Evolutionary conservation across 2,797 vertebrate species (phyloP), one percentile per base, ranked within the genome.

Genomic region (Notolepis coatsorum): DNA sequence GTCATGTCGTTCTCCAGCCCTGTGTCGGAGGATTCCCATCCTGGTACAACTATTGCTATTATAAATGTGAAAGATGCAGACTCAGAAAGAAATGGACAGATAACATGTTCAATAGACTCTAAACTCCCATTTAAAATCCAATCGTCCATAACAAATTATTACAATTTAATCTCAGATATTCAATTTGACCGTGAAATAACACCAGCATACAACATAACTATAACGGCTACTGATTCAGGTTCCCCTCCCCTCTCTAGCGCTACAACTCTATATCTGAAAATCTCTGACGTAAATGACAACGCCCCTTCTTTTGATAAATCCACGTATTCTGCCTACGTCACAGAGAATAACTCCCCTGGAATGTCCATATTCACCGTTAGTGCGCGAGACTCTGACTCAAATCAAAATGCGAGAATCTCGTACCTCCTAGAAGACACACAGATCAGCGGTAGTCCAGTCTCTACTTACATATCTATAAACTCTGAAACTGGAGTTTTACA

Each of bases 281-380:
- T 95, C 49, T 74, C 79, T 4, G 92, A 94, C 7, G 80, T 92
- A 2, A 94, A 94, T 65, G 93, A 94, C 65, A 94, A 93, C 35
- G 71, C 86, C 0, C 92, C 92, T 0, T 7, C 80, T 10, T 94
- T 93, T 76, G 57, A 75, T 66, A 50, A 75, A 0, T 49, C n/a
- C 12, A 51, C 27, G n/a, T 92, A 93, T 38, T 79, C 80, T 4
- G 74, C 78, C 0, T 27, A 18, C 81, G 38, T 92, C 1, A 20
- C 63, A 23, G 92, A 94, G 45, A 94, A 94, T 67, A 94, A 93
- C n/a, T 70, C 75, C 0, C 89, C 89, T 12, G 92, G 90, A 2
- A 30, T 89, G 6, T 90, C 90, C 2, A 67, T 91, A 7, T 84
- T 89, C 39, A 80, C 76, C 0, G 53, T 94, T 4, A 75, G 55